Conservation (phyloP, 2,888 invertebrate species). For the Mythimna vitellina region DNA sequence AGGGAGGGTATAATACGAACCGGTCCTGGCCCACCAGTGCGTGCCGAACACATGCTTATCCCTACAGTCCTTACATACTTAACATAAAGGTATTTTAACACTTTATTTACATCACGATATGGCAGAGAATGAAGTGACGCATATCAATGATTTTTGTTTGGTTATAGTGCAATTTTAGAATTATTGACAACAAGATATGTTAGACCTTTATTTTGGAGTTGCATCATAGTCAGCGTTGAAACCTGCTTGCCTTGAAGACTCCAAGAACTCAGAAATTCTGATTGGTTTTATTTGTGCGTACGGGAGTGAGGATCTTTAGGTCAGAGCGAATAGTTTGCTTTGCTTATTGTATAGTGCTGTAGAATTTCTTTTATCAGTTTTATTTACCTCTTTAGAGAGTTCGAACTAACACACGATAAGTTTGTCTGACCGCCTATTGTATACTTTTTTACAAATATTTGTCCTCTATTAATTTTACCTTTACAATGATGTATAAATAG, state of each 20-base stretch:
- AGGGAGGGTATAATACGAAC: conserved; percentile 80
- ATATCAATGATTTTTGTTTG: conserved; percentile 7
- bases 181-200: neutral
- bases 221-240: neutral
- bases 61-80: conserved; percentile 68
- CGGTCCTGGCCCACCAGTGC: conserved; percentile 85
- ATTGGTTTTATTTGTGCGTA: neutral
- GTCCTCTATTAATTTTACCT: too few relatives aligned
- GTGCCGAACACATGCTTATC: conserved; percentile 83
- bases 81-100: conserved; percentile 62
- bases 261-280: neutral
- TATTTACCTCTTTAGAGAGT: too few relatives aligned
- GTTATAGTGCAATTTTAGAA: neutral
- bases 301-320: neutral
- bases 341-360: neutral
- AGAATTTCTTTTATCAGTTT: too few relatives aligned
- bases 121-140: conserved; percentile 5
- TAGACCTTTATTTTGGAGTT: neutral
- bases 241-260: neutral
- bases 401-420: too few relatives aligned
- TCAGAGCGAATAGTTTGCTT: neutral
- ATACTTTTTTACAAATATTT: too few relatives aligned
- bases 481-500: too few relatives aligned
- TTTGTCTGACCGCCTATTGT: too few relatives aligned
- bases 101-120: conserved; percentile 48